Base-by-base conservation (phyloP, 2,888 invertebrate species). In the Marronus borbonicus region DNA sequence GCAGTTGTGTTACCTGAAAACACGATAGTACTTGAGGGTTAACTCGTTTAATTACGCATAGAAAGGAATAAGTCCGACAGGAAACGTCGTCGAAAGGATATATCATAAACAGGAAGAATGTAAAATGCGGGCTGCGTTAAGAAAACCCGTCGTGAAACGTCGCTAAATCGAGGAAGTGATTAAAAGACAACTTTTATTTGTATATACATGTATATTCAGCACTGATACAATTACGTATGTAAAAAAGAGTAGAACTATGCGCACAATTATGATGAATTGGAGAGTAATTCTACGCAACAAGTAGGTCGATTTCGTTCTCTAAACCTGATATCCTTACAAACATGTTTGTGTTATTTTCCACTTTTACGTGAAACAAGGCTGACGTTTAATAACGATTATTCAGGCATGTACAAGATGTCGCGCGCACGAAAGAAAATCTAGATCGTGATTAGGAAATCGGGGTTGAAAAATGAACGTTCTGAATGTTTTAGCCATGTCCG, bases 81-180 rank as follows among this genome's bases (percentile, higher is more conserved):
- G 72, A 72, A 72, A 58, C 58, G 12, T 3, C 20, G 14, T 58
- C 39, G 36, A 36, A 39, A 58, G 70, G 70, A 58, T 58, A 17
- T 72, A 36, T 39, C 55, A 50, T 50, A 58, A 72, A 58, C 55
- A 72, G 72, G 72, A 72, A 72, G 72, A 72, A 72, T 39, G 72
- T 72, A 72, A 72, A 58, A 72, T 39, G 55, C 24, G 10, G 5
- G 36, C 36, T n/a, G 31, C 39, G 36, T 72, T 10, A 39, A 72
- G 36, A 72, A 55, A 72, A 72, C 72, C 36, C n/a, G 58, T 58
- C 58, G 20, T 58, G 58, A 58, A 72, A 72, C 39, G 58, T 17
- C 58, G 36, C 8, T n/a, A 17, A 36, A 14, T 58, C 4, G 12
- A 72, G 72, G 72, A 72, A 72, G 72, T 44, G 58, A 72, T 72